These are phyloP conservation scores for Philhelius pedissequus DNA, from an alignment of 2,888 invertebrate species.

Conservation along the genomic window DNA sequence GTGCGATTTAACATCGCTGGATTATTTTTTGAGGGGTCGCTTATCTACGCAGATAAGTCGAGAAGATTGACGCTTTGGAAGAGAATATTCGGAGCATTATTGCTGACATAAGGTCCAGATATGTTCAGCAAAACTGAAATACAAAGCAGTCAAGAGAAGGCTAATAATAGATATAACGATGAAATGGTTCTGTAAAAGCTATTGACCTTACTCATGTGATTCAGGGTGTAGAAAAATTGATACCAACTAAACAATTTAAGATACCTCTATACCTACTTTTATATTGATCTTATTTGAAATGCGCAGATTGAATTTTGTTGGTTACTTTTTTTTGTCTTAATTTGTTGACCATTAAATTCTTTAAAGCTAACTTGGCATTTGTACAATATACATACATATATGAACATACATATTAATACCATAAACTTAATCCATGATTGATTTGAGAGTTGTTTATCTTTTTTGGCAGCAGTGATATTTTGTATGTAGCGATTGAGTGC, in stretches of 20 bases:
- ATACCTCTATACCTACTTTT: not conserved
- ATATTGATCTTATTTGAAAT: slow-evolving; percentile 4
- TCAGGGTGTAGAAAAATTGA: not conserved
- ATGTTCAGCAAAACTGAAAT: no score
- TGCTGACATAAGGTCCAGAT: no score
- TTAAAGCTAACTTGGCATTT: slow-evolving; percentile 16
- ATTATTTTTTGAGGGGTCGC: no score
- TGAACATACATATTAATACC: no score
- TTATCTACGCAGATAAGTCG: no score
- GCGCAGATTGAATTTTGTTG: slow-evolving; percentile 29
- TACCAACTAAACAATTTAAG: not conserved
- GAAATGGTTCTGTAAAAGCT: not conserved
- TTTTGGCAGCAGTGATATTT: slow-evolving; percentile 23
- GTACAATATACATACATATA: no score
- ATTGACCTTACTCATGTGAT: not conserved
- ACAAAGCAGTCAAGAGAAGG: no score
- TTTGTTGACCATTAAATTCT: slow-evolving; percentile 39
- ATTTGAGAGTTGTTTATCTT: slow-evolving; percentile 17
- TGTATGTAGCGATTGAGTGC: not conserved
- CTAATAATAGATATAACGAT: no score
- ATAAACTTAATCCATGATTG: slow-evolving; percentile 23
- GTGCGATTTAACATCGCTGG: no score
- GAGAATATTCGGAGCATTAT: no score
- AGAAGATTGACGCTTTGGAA: no score
- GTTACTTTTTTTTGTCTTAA: slow-evolving; percentile 19